Base-by-base conservation (phyloP, 1,140 invertebrate species). In the Carposina sasakii region DNA sequence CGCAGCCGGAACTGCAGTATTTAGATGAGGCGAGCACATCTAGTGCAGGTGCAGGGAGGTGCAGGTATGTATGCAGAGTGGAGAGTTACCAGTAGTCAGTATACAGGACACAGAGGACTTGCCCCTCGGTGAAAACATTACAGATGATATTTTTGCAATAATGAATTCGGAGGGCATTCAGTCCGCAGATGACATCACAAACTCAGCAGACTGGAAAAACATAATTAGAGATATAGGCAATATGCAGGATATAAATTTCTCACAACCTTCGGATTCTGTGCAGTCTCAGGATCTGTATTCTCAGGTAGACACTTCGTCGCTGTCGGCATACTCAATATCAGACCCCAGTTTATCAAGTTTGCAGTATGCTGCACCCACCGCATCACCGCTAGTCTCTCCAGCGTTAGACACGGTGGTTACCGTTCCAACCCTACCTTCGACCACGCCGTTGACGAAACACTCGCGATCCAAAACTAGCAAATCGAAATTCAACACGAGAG, bases 401-500 rank as follows among this genome's bases (percentile, higher is more conserved):
- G 70, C 72, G 48, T 63, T 76, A 61, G 71, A 76, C 42, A 63
- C 52, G 24, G 66, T 53, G 53, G 52, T 65, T 55, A 56, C 63
- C 10, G 57, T 49, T 34, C 33, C 15, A 2, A 26, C 8, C n/a
- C 59, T 52, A 20, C 37, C 53, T 13, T 40, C 60, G 21, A 52
- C 67, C 13, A 79, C 70, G 21, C 70, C 69, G 1, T 55, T 67
- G 10, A 71, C 54, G 39, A 81, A 55, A 49, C 57, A 79, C 20
- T 78, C 86, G 17, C 81, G 87, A 23, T 73, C 86, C 16, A 89
- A 88, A 67, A 75, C 85, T 16, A 81, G 86, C 39, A 89, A 89
- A 66, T 73, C 87, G 17, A 88, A 88, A 44, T 87, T 91, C 45
- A 88, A 91, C 48, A 86, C 90, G 43, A 86, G 93, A 44, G 91